Conservation (phyloP, 1,140 invertebrate genomes). For the Drosophila tropicalis region DNA sequence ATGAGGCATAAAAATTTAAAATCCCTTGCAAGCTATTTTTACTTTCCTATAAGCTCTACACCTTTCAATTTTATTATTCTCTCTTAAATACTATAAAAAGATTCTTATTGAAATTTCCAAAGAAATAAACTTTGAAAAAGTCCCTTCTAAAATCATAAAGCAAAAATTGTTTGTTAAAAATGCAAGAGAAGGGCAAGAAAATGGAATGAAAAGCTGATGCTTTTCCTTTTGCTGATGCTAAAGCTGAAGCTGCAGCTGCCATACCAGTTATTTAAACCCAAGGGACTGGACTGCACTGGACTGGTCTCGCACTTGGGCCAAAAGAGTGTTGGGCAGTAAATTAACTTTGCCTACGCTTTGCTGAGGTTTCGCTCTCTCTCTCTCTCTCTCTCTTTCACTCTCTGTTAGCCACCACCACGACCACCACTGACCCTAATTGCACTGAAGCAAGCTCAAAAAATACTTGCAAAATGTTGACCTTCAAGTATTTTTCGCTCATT, state of each 20-base stretch:
- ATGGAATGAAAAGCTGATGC: constrained; percentile 10
- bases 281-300: constrained; percentile 34
- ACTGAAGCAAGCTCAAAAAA: constrained; percentile 34
- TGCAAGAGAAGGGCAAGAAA: constrained; percentile 21
- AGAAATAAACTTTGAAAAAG: constrained; percentile 27
- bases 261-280: constrained; percentile 50
- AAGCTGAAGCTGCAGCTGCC: background rate
- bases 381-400: background rate
- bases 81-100: constrained; percentile 9
- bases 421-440: constrained; percentile 58
- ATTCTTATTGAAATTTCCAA: constrained; percentile 5
- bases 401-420: background rate
- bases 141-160: constrained; percentile 36
- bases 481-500: constrained; percentile 57
- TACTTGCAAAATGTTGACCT: constrained; percentile 68
- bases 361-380: constrained; percentile 45
- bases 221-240: background rate
- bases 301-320: constrained; percentile 11
- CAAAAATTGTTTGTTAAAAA: constrained; percentile 49
- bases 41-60: background rate
- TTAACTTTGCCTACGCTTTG: constrained; percentile 67
- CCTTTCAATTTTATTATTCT: background rate
- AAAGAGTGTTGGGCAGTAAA: constrained; percentile 61
- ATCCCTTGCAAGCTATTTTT: too few species aligned
- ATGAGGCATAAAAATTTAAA: background rate